Base-by-base conservation (phyloP, 2,888 invertebrate species). In the Oxytorus armatus region DNA sequence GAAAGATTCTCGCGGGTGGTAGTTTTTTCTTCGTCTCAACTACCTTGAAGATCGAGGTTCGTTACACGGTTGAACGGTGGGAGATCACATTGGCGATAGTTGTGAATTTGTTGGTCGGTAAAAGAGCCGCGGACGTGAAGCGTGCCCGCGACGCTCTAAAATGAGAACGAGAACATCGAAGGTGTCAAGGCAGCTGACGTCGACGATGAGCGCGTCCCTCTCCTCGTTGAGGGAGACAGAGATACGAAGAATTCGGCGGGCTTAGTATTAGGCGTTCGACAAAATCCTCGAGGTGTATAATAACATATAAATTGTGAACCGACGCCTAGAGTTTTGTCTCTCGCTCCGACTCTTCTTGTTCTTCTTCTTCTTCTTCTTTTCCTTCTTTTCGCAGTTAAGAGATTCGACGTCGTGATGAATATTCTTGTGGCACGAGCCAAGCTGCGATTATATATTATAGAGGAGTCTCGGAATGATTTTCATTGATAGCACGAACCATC, bases 141-240 rank as follows among this genome's bases (percentile, higher is more conserved):
- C 79, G 73, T 74, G 77, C 29, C 65, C 77, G 77, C 81, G 77
- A 82, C 77, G 79, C 79, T 81, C 82, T 82, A 81, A 81, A 84
- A 84, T 75, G 82, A 79, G 84, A 83, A 79, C 82, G 79, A 83
- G 82, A 83, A 79, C 81, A 81, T 80, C 81, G 79, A 78, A 82
- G 82, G 77, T 83, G 83, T 83, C 83, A 83, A 83, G 83, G 83
- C 83, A 76, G 82, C 77, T 69, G 59, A 70, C 69, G 74, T 69
- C 74, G 57, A 69, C 74, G 69, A 42, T 10, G 39, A 63, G 29
- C 55, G n/a, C n/a, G 42, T 53, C 65, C 47, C 66, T 74, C 61
- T 66, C 66, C 57, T 29, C 47, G 63, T 53, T 76, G 42, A 81
- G 42, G 49, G 53, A 69, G 21, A 8, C 25, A 44, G 51, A 66